Evolutionary conservation across 1,140 invertebrate species (phyloP), one percentile per base, ranked within the genome.

Genomic region (Leptonema lineaticorne): DNA sequence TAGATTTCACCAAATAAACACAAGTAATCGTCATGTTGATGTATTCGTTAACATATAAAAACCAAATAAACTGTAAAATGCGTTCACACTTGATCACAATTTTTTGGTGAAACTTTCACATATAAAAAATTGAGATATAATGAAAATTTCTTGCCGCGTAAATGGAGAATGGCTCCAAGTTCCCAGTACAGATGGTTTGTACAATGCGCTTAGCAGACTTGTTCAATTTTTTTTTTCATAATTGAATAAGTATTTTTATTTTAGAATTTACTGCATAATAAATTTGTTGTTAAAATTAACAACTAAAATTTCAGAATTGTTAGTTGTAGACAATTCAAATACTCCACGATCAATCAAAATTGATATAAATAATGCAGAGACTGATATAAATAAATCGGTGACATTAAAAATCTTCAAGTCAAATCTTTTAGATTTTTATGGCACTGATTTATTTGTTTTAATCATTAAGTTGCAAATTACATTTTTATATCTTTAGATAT

Each of bases 101-200:
- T 22, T 59, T 37, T 30, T 37, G 6, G 20, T 9, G 9, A 59
- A 53, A 24, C 27, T 20, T 26, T 53, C 27, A 53, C 50, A 26
- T 20, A 53, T 26, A 26, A 16, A 53, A 53, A 9, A 5, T 22
- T 41, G 27, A 29, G 50, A 50, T 30, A 69, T 62, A 67, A 88
- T 89, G 87, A 89, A 88, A 77, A 76, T 89, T 9, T 88, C 86
- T 7, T 85, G 84, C 26, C 74, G 85, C 63, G 80, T 89, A 50
- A 75, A 85, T 14, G 86, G 84, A 1, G 86, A 88, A 74, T 88
- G 87, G 86, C 81, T 89, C 48, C 85, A 87, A 60, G 82, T 89
- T 6, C 87, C 87, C 3, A 88, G 87, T 75, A 83, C 80, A 65
- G 79, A 82, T 73, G 81, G 82, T 78, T 69, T 75, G 73, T 67